Percentiles rank a stretch among this genome's conserved stretches.
Evolutionary conservation across 2,888 invertebrate species (phyloP).

Genomic region (Gandaritis pyraliata): DNA sequence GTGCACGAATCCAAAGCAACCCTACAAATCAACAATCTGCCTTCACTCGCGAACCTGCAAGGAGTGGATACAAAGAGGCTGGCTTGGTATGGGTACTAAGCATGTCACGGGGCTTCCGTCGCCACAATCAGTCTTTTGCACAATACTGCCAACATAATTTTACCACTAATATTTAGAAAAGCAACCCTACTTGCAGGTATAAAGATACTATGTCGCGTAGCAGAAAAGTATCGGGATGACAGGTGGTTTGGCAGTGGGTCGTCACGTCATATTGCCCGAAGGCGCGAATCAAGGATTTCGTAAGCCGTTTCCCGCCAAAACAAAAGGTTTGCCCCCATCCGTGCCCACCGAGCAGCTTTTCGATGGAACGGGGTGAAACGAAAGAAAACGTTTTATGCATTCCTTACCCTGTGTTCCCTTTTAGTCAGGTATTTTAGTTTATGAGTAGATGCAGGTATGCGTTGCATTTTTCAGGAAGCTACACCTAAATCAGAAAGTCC

Average conservation of each 20-base stretch:
- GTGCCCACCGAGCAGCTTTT: slow-evolving; percentile 18
- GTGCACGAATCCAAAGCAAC: slow-evolving; percentile 3
- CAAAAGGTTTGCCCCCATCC: slow-evolving; percentile 43
- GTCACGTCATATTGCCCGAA: slow-evolving; percentile 48
- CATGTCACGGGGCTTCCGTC: slow-evolving; percentile 49
- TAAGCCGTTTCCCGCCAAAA: slow-evolving; percentile 49
- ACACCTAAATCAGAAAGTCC: neutral
- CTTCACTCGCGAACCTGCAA: slow-evolving; percentile 30
- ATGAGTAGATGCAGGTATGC: too few relatives aligned
- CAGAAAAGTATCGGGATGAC: slow-evolving; percentile 17
- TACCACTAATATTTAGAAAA: slow-evolving; percentile 20
- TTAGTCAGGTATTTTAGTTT: too few relatives aligned
- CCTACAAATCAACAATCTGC: slow-evolving; percentile 36
- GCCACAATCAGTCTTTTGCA: slow-evolving; percentile 56
- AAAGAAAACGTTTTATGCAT: too few relatives aligned
- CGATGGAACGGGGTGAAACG: too few relatives aligned
- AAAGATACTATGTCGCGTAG: slow-evolving; percentile 19
- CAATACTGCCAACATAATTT: slow-evolving; percentile 39
- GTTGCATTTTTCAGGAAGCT: too few relatives aligned
- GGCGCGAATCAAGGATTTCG: slow-evolving; percentile 54
- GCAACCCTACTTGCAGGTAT: slow-evolving; percentile 8
- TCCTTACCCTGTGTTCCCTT: too few relatives aligned
- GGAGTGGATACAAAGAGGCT: slow-evolving; percentile 38
- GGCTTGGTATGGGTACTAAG: slow-evolving; percentile 7
- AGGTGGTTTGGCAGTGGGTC: slow-evolving; percentile 39